Conservation (phyloP, 2,888 invertebrate species). For the Chloroclystis v-ata region DNA sequence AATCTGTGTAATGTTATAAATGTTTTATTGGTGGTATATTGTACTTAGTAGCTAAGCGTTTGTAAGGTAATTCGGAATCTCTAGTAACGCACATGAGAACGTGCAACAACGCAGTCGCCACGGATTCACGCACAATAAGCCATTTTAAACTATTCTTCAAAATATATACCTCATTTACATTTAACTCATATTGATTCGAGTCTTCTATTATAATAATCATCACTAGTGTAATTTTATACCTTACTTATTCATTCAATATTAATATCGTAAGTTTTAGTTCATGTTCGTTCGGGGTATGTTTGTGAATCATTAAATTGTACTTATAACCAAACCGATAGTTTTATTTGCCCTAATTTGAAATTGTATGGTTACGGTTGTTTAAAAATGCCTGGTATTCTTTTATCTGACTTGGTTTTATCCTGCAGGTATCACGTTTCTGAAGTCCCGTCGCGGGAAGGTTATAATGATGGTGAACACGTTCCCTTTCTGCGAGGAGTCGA, state of each 20-base stretch:
- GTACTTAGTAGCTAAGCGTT: constrained; percentile 37
- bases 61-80: constrained; percentile 60
- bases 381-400: constrained; percentile 13
- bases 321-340: constrained; percentile 73
- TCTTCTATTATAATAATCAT: constrained; percentile 45
- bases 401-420: constrained; percentile 52
- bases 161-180: constrained; percentile 67
- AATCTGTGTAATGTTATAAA: constrained; percentile 33
- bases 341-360: constrained; percentile 40
- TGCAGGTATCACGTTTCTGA: constrained; percentile 73
- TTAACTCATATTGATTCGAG: constrained; percentile 56
- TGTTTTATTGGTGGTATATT: constrained; percentile 16
- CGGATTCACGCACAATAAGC: constrained; percentile 47
- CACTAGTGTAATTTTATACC: constrained; percentile 69
- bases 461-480: constrained; percentile 78
- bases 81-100: constrained; percentile 33
- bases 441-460: constrained; percentile 72
- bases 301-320: constrained; percentile 77
- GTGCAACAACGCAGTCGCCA: constrained; percentile 43
- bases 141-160: constrained; percentile 37
- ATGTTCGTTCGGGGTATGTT: constrained; percentile 67
- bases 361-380: constrained; percentile 2
- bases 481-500: constrained; percentile 75
- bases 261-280: constrained; percentile 66
- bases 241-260: constrained; percentile 51